Evolutionary conservation across 2,888 invertebrate genomes (phyloP), one percentile per base, ranked within the genome.

Genomic region (Leptura quadrifasciata): DNA sequence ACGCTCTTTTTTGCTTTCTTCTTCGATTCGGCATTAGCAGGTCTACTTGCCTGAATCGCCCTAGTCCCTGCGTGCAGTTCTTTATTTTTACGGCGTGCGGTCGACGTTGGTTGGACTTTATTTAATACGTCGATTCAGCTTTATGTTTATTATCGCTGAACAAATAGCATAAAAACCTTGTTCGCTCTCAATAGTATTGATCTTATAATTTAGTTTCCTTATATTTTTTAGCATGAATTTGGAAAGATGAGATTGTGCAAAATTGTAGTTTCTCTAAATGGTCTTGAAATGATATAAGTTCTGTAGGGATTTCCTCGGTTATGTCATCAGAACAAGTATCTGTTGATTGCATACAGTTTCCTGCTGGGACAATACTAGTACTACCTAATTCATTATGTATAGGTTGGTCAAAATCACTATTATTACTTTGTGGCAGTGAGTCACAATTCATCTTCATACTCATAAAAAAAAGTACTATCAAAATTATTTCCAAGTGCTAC

Each of bases 271-370:
- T 47, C 47, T 47, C 8, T 47, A 47, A 47, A 47, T 47, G 2
- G n/a, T 47, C 9, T n/a, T 12, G 47, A 47, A 47, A 47, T n/a
- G 47, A 47, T 70, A 20, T 70, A n/a, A 55, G 55, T 18, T 18
- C 35, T 24, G 21, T n/a, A 24, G 10, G 1, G 17, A 17, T 1
- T 17, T 21, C 24, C 15, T 67, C 24, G n/a, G 2, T n/a, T 47
- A n/a, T 47, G 15, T 47, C 47, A 47, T 47, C 47, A 47, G 47
- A 47, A 47, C 15, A n/a, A 47, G 2, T 47, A 47, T 47, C 9
- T 47, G 47, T 15, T n/a, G 9, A 8, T 47, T 47, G 47, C 47
- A 47, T n/a, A 24, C 24, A 15, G 47, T 24, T 8, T 47, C 8
- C 47, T 4, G 47, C n/a, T 47, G 47, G 47, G n/a, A 47, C 47